Evolutionary conservation across 2,888 invertebrate species (phyloP).

Genomic region (Nipponacmea schrenckii): DNA sequence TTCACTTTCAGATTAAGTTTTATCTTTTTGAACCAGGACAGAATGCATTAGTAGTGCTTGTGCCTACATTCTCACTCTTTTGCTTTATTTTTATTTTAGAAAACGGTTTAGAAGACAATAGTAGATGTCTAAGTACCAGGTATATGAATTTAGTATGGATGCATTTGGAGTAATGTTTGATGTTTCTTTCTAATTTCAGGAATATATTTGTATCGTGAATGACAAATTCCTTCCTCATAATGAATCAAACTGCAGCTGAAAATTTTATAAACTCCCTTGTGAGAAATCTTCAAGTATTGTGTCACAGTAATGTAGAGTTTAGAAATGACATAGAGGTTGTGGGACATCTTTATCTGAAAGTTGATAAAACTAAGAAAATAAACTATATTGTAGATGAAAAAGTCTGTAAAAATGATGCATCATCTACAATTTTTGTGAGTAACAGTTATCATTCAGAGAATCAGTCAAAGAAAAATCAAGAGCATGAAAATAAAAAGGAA

Average conservation of each 20-base stretch:
- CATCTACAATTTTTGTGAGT: conserved; percentile 4
- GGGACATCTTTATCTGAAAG: conserved; percentile 1
- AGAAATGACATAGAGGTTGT: background rate
- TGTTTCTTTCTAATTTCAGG: too few species aligned
- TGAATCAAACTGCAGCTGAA: conserved; percentile 1
- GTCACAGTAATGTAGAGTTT: conserved; percentile 3
- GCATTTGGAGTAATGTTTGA: too few species aligned
- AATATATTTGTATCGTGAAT: too few species aligned
- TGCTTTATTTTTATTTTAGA: too few species aligned
- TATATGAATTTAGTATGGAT: too few species aligned
- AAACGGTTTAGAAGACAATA: too few species aligned
- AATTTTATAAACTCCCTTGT: background rate
- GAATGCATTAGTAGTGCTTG: too few species aligned
- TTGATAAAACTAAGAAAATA: background rate
- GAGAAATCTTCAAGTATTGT: background rate
- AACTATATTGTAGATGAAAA: background rate
- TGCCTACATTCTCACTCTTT: too few species aligned
- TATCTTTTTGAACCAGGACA: too few species aligned
- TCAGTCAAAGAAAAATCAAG: background rate
- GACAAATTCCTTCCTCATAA: background rate
- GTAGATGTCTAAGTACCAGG: too few species aligned
- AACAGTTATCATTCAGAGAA: conserved; percentile 2
- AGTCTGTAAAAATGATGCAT: conserved; percentile 7
- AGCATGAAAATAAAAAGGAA: background rate
- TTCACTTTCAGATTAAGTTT: too few species aligned